Evolutionary conservation across 2,113 vertebrate genomes (phyloP), one percentile per base, ranked within the genome.

Genomic region (Dascyllus trimaculatus): DNA sequence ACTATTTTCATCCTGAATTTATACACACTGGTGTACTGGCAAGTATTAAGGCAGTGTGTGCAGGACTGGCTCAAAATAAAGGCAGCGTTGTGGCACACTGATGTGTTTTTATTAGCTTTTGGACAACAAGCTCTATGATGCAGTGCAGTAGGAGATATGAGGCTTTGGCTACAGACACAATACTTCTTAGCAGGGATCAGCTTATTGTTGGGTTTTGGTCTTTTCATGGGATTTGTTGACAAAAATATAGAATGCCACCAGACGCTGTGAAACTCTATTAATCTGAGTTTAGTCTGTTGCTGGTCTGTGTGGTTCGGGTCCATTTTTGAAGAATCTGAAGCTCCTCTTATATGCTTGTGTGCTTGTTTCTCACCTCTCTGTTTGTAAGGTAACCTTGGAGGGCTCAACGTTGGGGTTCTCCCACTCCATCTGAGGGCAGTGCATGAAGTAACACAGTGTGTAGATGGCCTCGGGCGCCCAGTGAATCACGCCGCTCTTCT

Each of bases 371-470:
- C 74, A 93, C 98, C 98, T 97, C 93, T 99, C 98, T 0, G 96
- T 97, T 83, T 98, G 97, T 66, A 99, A 94, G 0, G 94, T 97
- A 80, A 99, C 96, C 92, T 98, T 99, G 3, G 97, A 97, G 0
- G 98, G 98, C 71, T 99, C 98, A 75, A 99, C 95, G 0, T 99
- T 99, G 48, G 98, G 98, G 88, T 99, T 99, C 85, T 99, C 98
- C 97, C 98, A 99, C 85, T 99, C 98, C 96, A 98, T 98, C 81
- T 99, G 98, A 0, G 97, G 98, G 77, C 98, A 99, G 94, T 99
- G 98, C 98, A 99, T 99, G 93, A 99, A 99, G 90, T 99, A 99
- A 91, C 98, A 99, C 22, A 99, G 96, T 0, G 98, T 99, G 85
- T 99, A 98, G 60, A 99, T 95, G 4, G 98, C 97, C 82, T 99